Conservation (phyloP, 2,888 invertebrate genomes). For the Acronicta aceris region DNA sequence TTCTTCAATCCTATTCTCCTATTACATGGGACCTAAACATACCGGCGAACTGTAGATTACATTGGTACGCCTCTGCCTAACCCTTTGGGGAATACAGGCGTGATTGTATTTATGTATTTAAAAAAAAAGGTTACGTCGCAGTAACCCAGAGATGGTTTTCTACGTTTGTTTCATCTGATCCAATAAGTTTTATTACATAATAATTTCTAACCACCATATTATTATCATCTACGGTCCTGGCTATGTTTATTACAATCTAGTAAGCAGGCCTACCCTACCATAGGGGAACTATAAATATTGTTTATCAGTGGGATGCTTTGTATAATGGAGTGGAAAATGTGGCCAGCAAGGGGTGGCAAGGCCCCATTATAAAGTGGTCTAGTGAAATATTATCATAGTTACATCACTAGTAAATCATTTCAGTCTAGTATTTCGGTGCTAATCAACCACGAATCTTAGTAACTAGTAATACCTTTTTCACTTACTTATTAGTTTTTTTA, state of each 20-base stretch:
- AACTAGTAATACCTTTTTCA: too few relatives aligned
- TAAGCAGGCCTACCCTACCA: slow-evolving; percentile 21
- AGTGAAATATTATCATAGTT: slow-evolving; percentile 3
- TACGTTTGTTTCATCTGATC: neutral
- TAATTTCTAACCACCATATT: slow-evolving; percentile 9
- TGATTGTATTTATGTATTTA: too few relatives aligned
- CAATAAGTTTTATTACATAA: neutral
- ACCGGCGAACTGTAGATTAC: too few relatives aligned
- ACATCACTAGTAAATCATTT: neutral
- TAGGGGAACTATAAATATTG: slow-evolving; percentile 45
- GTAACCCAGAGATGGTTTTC: neutral
- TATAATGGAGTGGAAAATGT: slow-evolving; percentile 43
- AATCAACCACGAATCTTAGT: too few relatives aligned
- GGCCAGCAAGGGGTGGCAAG: slow-evolving; percentile 4
- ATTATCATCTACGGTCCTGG: slow-evolving; percentile 17
- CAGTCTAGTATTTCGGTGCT: too few relatives aligned
- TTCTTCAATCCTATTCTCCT: too few relatives aligned
- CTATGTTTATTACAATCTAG: slow-evolving; percentile 19
- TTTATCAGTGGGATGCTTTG: slow-evolving; percentile 31
- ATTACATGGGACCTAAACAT: too few relatives aligned
- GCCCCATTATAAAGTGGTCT: slow-evolving; percentile 17
- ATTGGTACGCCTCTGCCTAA: too few relatives aligned
- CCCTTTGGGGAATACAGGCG: too few relatives aligned
- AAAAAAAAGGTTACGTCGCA: too few relatives aligned
- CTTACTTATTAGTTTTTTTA: too few relatives aligned